A percentile compares a stretch with the other conserved stretches of the same genome.
Conservation (phyloP, 2,888 invertebrate species). For the Thymelicus acteon region DNA sequence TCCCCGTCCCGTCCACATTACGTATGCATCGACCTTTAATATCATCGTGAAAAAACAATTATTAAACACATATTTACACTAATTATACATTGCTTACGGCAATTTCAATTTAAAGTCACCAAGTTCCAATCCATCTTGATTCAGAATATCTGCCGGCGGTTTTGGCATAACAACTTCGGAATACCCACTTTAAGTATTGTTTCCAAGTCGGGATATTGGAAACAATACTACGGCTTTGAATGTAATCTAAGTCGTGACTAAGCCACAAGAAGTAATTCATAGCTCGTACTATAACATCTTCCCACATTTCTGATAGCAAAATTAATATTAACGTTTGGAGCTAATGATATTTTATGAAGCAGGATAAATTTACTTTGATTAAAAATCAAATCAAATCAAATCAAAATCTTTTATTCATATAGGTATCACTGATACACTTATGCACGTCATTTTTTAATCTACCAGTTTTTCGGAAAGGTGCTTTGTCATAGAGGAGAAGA, state of each 20-base stretch:
- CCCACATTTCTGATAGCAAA: conserved; percentile 20
- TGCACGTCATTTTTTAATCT: too few relatives aligned
- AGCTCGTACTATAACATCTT: neutral
- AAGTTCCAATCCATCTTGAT: neutral
- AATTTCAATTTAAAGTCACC: neutral
- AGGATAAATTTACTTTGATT: neutral
- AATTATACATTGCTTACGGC: too few relatives aligned
- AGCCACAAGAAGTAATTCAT: conserved; percentile 19
- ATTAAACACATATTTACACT: too few relatives aligned
- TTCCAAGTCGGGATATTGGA: conserved; percentile 22
- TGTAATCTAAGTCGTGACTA: conserved; percentile 31
- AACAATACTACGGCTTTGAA: conserved; percentile 27
- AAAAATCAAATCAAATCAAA: too few relatives aligned
- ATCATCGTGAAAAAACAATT: too few relatives aligned
- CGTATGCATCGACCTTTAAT: too few relatives aligned
- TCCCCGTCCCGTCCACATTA: too few relatives aligned
- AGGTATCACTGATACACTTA: too few relatives aligned
- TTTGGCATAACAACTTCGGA: conserved; percentile 19
- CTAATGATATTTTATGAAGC: neutral
- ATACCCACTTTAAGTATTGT: conserved; percentile 22
- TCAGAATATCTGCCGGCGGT: conserved; percentile 11
- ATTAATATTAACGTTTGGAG: conserved; percentile 21
- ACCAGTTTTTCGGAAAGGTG: too few relatives aligned
- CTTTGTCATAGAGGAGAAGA: too few relatives aligned
- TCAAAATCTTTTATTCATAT: too few relatives aligned